A percentile compares a stretch with the other conserved stretches of the same genome.
Evolutionary conservation across 2,888 invertebrate species (phyloP).

Genomic region (Sinohyriopsis cumingii): DNA sequence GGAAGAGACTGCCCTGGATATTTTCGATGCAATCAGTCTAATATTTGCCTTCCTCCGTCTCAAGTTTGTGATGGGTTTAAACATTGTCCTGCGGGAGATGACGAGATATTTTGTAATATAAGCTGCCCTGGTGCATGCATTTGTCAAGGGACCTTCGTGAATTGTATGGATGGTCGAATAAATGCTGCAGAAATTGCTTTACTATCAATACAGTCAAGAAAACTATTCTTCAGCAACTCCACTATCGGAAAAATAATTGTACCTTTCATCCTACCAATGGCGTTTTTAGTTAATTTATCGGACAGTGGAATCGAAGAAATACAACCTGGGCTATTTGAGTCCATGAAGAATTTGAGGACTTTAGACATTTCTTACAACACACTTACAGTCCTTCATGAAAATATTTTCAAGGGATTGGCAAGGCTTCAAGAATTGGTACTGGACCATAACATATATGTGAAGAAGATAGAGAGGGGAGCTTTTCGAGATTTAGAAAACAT

Average conservation of each 20-base stretch:
- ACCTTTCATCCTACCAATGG: neutral
- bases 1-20: conserved; percentile 13
- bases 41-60: conserved; percentile 20
- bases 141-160: conserved; percentile 20
- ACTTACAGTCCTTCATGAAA: neutral
- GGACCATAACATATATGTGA: neutral
- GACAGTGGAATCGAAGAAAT: neutral
- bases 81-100: conserved; percentile 33
- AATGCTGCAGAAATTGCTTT: neutral
- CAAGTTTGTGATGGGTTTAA: no score
- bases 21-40: conserved; percentile 16
- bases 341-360: neutral
- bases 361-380: neutral
- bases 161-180: conserved; percentile 8
- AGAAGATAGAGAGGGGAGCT: neutral
- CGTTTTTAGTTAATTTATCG: conserved; percentile 7
- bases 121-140: conserved; percentile 21
- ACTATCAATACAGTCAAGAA: conserved; percentile 3
- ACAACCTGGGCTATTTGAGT: neutral
- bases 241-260: neutral
- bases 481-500: conserved; percentile 15
- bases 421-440: conserved; percentile 14
- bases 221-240: conserved; percentile 11
- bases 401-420: conserved; percentile 5
- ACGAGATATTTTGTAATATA: conserved; percentile 30